Evolutionary conservation across 2,888 invertebrate genomes (phyloP), one percentile per base, ranked within the genome.

Genomic region (Sminthurides aquaticus): DNA sequence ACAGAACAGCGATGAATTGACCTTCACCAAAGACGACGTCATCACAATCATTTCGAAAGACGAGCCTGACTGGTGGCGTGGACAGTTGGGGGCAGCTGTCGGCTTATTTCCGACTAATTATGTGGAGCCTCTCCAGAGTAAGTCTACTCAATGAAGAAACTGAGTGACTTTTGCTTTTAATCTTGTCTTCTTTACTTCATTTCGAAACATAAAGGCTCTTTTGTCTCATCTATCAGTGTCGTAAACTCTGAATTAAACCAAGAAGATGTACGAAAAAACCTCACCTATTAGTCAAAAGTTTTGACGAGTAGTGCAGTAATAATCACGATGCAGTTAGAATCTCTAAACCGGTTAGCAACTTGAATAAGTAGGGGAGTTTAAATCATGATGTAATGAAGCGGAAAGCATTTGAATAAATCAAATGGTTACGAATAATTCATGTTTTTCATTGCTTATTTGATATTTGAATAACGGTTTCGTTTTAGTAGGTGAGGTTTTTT

Each of bases 31-130:
- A 78, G 93, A 92, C 74, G 93, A 93, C 76, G 89, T 92, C 59
- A 92, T 94, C 60, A 88, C 88, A 15, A 89, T 94, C 55, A 84
- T 95, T 2, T 90, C 90, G 60, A 86, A 93, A 64, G 94, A 94
- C 75, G 96, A 96, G 77, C 89, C 90, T n/a, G 90, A 93, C 60
- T 97, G 97, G 97, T 97, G 96, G 96, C 88, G 90, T 78, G 97
- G 97, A 62, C 93, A 95, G 81, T 82, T 91, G 49, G 90, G 91
- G 73, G 93, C 93, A 1, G 84, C 87, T 74, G 87, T 89, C 0
- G 97, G 97, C 5, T 83, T 97, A 60, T 97, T 97, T 79, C 97
- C 97, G 20, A 91, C 94, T 80, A 97, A 96, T 82, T 97, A 97
- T 79, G 96, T 97, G 66, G 84, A 87, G 72, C 85, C 87, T 64